A percentile compares a stretch with the other conserved stretches of the same genome.
Evolutionary conservation across 1,140 invertebrate species (phyloP).

Genomic region (Pogonognathellus flavescens): DNA sequence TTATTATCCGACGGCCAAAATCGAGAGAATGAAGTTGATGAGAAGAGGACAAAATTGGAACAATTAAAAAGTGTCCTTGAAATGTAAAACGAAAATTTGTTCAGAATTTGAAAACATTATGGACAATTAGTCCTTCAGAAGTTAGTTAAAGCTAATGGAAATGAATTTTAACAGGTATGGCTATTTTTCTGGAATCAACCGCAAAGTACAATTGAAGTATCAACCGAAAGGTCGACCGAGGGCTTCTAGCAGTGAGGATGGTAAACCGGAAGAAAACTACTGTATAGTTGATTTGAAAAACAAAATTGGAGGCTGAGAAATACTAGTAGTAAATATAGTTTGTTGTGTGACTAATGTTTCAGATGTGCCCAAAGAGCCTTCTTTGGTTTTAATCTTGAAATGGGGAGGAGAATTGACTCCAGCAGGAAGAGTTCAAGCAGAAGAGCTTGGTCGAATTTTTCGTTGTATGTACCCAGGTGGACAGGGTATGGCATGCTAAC

Average conservation of each 20-base stretch:
- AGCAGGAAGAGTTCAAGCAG: conserved; percentile 83
- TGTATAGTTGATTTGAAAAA: background rate
- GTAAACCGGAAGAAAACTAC: conserved; percentile 72
- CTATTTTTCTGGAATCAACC: conserved; percentile 99
- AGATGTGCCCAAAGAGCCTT: conserved; percentile 88
- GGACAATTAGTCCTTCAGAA: too few species aligned
- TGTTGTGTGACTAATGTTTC: conserved; percentile 68
- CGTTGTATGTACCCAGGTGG: conserved; percentile 92
- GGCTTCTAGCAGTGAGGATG: conserved; percentile 94
- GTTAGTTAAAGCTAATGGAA: too few species aligned
- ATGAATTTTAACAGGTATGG: conserved; percentile 85
- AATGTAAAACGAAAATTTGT: conserved; percentile 79
- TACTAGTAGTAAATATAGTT: conserved; percentile 18
- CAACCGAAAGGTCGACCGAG: conserved; percentile 94
- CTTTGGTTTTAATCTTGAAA: conserved; percentile 95
- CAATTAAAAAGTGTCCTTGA: conserved; percentile 98
- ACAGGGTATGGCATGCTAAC: conserved; percentile 63
- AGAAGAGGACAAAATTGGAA: conserved; percentile 95
- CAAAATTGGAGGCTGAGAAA: background rate
- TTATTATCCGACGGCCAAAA: conserved; percentile 88
- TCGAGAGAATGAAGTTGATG: conserved; percentile 93
- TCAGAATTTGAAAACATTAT: too few species aligned
- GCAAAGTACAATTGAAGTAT: conserved; percentile 99
- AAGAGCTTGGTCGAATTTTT: conserved; percentile 97
- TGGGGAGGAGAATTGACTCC: conserved; percentile 99